Evolutionary conservation across 1,140 invertebrate genomes (phyloP), one percentile per base, ranked within the genome.

Genomic region (Drosophila takahashii): DNA sequence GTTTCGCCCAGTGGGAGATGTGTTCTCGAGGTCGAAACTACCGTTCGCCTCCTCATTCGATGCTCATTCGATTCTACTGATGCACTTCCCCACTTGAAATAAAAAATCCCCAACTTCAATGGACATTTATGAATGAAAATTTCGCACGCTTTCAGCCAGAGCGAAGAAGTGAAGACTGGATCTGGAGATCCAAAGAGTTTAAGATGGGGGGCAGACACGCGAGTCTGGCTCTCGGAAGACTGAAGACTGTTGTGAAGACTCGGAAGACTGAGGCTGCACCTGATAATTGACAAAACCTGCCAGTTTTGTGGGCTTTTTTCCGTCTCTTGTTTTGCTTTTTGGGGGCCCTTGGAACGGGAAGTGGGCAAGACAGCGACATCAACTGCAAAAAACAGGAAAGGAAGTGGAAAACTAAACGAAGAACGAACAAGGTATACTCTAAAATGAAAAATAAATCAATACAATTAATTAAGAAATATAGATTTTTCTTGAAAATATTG

Each of bases 281-380:
- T 81, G 83, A 86, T 86, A 86, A 87, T 87, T 87, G 83, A 87
- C 81, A 86, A 87, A 86, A 86, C 81, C 77, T 86, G 77, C 70
- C 81, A 81, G 77, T 76, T 70, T 66, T 51, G 65, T 37, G 57
- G 47, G 44, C 51, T 64, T 66, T 54, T 58, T 45, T 36, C 36
- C 41, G 44, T 36, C 15, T 34, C 15, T 50, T 26, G 34, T 41
- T 48, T 65, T 15, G 27, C 13, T 39, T 59, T 73, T 50, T 67
- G 64, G 54, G 39, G 44, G 45, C 37, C 37, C 45, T 37, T 15
- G 27, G 47, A 66, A 74, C 65, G 61, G 65, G 69, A 87, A 81
- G 83, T 81, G 64, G 64, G 78, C 81, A 81, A 69, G 66, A n/a
- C 70, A 71, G 60, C 57, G 45, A 29, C 47, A 42, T 39, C 42